Evolutionary conservation across 1,140 invertebrate genomes (phyloP).

Genomic region (Prorops nasuta): DNA sequence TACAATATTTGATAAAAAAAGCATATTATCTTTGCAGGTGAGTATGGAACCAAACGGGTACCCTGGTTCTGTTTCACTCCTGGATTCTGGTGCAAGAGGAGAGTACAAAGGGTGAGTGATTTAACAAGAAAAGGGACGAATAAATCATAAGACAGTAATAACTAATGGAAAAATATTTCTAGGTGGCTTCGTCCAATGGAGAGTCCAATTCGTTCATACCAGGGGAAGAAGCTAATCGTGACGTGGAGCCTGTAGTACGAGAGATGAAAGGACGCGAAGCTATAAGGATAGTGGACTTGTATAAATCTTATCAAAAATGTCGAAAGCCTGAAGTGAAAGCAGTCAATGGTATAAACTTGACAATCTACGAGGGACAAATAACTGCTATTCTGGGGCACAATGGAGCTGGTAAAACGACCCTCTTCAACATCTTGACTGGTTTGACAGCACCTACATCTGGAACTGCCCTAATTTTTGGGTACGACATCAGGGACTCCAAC

Average conservation of each 20-base stretch:
- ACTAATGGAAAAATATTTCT: conserved; percentile 13
- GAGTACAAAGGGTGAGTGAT: conserved; percentile 50
- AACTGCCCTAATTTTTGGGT: conserved; percentile 74
- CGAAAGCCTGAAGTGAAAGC: conserved; percentile 59
- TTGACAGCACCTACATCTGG: conserved; percentile 71
- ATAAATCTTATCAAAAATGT: conserved; percentile 67
- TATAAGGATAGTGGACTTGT: conserved; percentile 71
- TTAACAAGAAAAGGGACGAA: conserved; percentile 8
- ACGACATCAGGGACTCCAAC: conserved; percentile 70
- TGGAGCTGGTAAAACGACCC: conserved; percentile 83
- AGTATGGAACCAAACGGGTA: conserved; percentile 70
- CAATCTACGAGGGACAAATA: conserved; percentile 62
- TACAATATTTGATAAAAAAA: not conserved
- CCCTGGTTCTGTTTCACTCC: conserved; percentile 72
- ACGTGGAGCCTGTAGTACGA: conserved; percentile 73
- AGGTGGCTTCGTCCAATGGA: conserved; percentile 60
- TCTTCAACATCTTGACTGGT: conserved; percentile 85
- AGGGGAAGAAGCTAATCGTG: conserved; percentile 56
- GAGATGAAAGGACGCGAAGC: conserved; percentile 74
- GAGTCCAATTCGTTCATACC: conserved; percentile 64
- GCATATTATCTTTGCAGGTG: conserved; percentile 57
- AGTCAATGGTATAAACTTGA: conserved; percentile 66
- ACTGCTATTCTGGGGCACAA: conserved; percentile 87
- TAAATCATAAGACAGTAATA: not conserved
- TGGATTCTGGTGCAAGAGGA: conserved; percentile 66